Base-by-base conservation (phyloP, 2,797 vertebrate genomes). In the Synaphobranchus kaupii region DNA sequence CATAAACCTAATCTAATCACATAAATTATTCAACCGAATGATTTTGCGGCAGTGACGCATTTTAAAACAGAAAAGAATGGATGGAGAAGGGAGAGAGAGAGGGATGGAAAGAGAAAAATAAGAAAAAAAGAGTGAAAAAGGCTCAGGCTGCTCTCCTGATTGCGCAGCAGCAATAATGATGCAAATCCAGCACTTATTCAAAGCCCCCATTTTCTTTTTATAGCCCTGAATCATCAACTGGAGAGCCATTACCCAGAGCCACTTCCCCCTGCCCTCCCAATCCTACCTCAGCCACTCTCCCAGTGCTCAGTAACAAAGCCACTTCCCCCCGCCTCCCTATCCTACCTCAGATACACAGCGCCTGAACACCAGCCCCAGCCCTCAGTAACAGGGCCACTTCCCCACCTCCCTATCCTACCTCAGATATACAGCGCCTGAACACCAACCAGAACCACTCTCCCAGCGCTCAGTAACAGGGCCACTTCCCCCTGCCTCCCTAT, bases 201-300 rank as follows among this genome's bases (percentile, higher is more conserved):
- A 48, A 47, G 47, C 78, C 78, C 78, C 78, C 47, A 81, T 81
- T 81, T 81, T 81, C 78, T 81, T 81, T 81, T 81, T 81, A 81
- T 81, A 81, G 78, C 47, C 78, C 78, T 81, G 78, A 81, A 50
- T 81, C 78, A 81, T 50, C 78, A 81, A n/a, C 78, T 81, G 1
- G 47, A 81, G 78, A 81, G 78, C 47, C 78, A 50, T 50, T 81
- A 81, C 44, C 39, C 44, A n/a, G 22, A 44, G 44, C 44, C 39
- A 12, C 0, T 2, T 50, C 44, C 47, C 34, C 44, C 31, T 8
- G 6, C 78, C 39, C 44, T 8, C 7, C 44, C 22, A 28, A 28
- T 2, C 34, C 73, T 28, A 4, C 68, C 68, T 71, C 68, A 20
- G 13, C 56, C 56, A 15, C 56, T 20, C 56, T 15, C 10, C 52